phyloP scores from a whole-genome alignment of 2,888 invertebrate genomes.

The Cheilosia scutellata region DNA sequence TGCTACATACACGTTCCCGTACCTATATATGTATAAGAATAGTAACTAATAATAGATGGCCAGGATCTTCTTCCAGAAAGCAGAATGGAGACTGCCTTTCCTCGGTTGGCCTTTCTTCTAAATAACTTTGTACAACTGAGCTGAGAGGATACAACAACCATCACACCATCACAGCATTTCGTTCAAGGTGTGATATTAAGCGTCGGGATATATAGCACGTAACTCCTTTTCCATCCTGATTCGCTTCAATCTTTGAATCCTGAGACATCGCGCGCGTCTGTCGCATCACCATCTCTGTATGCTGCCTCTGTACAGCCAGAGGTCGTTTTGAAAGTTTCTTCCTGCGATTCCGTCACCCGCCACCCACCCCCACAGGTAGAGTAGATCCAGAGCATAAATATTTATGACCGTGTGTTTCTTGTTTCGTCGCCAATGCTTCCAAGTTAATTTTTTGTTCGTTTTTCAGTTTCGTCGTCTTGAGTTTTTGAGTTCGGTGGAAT shows the following conservation, averaged over 20 bases:
- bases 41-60: conserved; percentile 70
- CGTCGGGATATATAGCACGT: conserved; percentile 70
- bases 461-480: conserved; percentile 29
- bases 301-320: conserved; percentile 31
- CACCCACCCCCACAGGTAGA: conserved; percentile 29
- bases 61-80: conserved; percentile 57
- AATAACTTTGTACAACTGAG: conserved; percentile 65
- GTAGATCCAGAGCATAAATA: conserved; percentile 71
- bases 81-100: conserved; percentile 16
- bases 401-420: conserved; percentile 75
- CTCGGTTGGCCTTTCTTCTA: conserved; percentile 61
- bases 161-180: conserved; percentile 50
- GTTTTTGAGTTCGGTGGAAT: conserved; percentile 44
- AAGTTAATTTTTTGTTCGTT: conserved; percentile 52
- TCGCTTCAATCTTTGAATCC: conserved; percentile 75
- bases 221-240: conserved; percentile 75
- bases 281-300: conserved; percentile 57
- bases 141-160: conserved; percentile 14
- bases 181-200: conserved; percentile 70
- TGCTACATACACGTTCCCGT: background rate
- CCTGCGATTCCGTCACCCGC: background rate
- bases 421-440: conserved; percentile 74
- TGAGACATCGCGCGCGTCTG: conserved; percentile 67
- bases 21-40: conserved; percentile 20
- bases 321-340: conserved; percentile 65